These are phyloP conservation scores for Solen grandis DNA, from an alignment of 1,140 invertebrate genomes.

Conservation along the genomic window DNA sequence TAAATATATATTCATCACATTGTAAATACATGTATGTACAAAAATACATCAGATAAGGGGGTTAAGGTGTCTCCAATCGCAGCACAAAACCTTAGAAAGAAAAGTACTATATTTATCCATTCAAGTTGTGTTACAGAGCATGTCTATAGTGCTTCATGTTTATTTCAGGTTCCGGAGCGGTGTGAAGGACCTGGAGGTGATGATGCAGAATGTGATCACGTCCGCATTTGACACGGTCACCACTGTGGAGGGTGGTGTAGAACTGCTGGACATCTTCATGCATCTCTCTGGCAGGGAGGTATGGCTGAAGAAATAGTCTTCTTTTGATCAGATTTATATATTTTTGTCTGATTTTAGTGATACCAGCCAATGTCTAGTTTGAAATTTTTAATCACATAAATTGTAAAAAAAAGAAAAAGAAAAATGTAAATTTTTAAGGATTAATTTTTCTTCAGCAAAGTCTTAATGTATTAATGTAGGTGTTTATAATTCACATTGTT, in stretches of 20 bases:
- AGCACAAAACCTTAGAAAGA: background rate
- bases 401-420: too few species aligned
- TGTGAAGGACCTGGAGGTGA: conserved; percentile 82
- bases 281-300: conserved; percentile 81
- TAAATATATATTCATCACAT: background rate
- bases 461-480: background rate
- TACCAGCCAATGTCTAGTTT: background rate
- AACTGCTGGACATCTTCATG: conserved; percentile 81
- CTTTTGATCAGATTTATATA: background rate
- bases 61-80: too few species aligned
- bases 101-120: background rate
- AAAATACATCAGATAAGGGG: too few species aligned
- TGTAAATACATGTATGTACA: too few species aligned
- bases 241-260: conserved; percentile 80
- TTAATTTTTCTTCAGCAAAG: background rate
- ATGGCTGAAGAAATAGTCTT: conserved; percentile 18
- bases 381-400: too few species aligned
- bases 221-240: conserved; percentile 81
- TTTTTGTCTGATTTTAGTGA: background rate
- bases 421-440: background rate
- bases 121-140: background rate
- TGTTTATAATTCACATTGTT: background rate
- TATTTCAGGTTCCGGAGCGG: conserved; percentile 79
- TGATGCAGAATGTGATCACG: conserved; percentile 81
- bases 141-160: background rate